Evolutionary conservation across 2,797 vertebrate genomes (phyloP).

Genomic region (Propithecus deckenii): DNA sequence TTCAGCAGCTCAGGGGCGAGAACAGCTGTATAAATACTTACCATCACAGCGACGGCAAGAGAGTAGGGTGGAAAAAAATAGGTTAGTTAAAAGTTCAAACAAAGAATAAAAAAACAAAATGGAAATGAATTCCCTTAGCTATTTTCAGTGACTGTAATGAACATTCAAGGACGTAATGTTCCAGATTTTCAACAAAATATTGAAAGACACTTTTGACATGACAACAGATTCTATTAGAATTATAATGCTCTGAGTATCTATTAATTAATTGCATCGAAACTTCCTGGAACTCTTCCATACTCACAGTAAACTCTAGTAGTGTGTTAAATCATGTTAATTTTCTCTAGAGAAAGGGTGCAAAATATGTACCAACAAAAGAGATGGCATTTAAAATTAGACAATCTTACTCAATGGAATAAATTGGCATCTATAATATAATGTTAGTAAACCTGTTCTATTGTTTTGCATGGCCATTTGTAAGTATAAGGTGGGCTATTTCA

Average conservation of each 20-base stretch:
- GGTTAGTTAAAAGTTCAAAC: conserved; percentile 74
- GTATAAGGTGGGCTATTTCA: not conserved
- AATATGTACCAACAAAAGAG: conserved; percentile 5
- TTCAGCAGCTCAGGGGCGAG: conserved; percentile 71
- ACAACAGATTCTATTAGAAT: conserved; percentile 36
- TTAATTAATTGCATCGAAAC: conserved; percentile 54
- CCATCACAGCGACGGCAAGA: not conserved
- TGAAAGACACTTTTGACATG: conserved; percentile 64
- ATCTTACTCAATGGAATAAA: not conserved
- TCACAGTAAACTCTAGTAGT: not conserved
- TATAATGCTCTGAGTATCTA: not conserved
- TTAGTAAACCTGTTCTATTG: not conserved
- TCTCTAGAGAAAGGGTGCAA: conserved; percentile 36
- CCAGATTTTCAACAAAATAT: conserved; percentile 49
- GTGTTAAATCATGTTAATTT: conserved; percentile 14
- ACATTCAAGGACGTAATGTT: conserved; percentile 34
- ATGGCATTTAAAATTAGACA: not conserved
- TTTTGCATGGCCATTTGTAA: not conserved
- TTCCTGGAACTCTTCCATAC: not conserved
- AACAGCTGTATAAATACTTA: conserved; percentile 77
- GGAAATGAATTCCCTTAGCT: conserved; percentile 47
- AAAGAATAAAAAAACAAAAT: conserved; percentile 29
- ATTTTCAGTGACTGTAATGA: conserved; percentile 6
- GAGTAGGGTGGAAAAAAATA: conserved; percentile 39
- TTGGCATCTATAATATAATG: not conserved